phyloP scores from a whole-genome alignment of 2,888 invertebrate genomes.

The Eurytoma adleriae region DNA sequence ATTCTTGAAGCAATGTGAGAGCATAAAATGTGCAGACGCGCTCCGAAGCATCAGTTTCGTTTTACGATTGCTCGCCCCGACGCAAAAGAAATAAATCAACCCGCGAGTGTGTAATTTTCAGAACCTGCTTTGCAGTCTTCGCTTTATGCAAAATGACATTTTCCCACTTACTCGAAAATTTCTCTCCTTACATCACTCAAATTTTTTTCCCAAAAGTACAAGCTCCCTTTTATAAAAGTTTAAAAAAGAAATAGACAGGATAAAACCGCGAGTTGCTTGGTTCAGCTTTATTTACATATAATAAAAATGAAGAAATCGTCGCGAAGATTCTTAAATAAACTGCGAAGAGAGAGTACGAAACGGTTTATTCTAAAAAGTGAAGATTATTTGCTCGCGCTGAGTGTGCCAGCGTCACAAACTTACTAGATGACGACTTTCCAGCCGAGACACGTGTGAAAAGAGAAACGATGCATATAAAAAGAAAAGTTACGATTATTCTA shows the following conservation, averaged over 20 bases:
- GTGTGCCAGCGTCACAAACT: slow-evolving; percentile 16
- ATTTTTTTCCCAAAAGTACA: no score
- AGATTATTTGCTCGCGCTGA: slow-evolving; percentile 10
- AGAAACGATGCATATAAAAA: slow-evolving; percentile 33
- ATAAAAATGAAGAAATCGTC: neutral
- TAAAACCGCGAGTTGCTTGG: no score
- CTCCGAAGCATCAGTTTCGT: slow-evolving; percentile 24
- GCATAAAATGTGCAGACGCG: slow-evolving; percentile 33
- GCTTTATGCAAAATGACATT: no score
- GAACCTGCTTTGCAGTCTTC: neutral
- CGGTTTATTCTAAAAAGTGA: slow-evolving; percentile 2
- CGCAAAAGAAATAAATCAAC: slow-evolving; percentile 37
- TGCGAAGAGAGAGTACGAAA: no score
- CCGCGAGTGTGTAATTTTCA: slow-evolving; percentile 41
- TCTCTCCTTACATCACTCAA: no score
- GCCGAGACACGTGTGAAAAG: slow-evolving; percentile 19
- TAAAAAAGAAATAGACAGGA: no score
- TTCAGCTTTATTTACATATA: neutral
- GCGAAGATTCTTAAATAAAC: neutral
- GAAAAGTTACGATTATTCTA: slow-evolving; percentile 21
- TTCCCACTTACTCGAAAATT: no score
- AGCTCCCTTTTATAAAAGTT: no score
- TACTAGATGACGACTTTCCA: slow-evolving; percentile 12
- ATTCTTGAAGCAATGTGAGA: slow-evolving; percentile 1
- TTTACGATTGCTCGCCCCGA: slow-evolving; percentile 32